phyloP scores from a whole-genome alignment of 2,888 invertebrate genomes.

The Spisula subtruncata region DNA sequence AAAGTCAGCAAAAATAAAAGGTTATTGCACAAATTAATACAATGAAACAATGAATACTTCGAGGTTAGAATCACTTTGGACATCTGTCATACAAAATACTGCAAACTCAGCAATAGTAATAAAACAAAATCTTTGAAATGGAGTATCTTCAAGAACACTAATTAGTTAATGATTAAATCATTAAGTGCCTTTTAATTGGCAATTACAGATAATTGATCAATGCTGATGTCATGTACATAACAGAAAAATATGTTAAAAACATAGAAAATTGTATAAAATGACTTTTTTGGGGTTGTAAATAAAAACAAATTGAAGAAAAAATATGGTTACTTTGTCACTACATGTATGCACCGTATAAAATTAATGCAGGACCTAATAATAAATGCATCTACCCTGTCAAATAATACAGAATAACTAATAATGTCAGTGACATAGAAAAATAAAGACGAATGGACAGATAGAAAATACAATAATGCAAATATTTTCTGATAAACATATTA shows the following conservation, averaged over 20 bases:
- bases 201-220: too few relatives aligned
- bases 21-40: slow-evolving; percentile 11
- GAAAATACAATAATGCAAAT: neutral
- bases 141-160: too few relatives aligned
- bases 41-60: neutral
- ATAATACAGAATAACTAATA: neutral
- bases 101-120: neutral
- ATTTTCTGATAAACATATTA: neutral
- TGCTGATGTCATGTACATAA: too few relatives aligned
- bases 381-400: neutral
- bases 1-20: neutral
- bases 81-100: neutral
- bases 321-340: too few relatives aligned
- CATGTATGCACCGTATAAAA: too few relatives aligned
- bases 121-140: neutral
- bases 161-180: too few relatives aligned
- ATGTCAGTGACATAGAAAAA: neutral
- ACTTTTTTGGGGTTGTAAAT: too few relatives aligned
- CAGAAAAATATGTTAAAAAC: too few relatives aligned
- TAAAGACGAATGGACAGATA: neutral
- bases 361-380: too few relatives aligned
- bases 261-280: too few relatives aligned
- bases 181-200: too few relatives aligned
- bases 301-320: too few relatives aligned
- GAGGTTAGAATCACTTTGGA: neutral